A percentile compares a stretch with the other conserved stretches of the same genome.
These are phyloP conservation scores for Terrapene triunguis DNA, from an alignment of 2,113 vertebrate genomes.

Conservation along the genomic window DNA sequence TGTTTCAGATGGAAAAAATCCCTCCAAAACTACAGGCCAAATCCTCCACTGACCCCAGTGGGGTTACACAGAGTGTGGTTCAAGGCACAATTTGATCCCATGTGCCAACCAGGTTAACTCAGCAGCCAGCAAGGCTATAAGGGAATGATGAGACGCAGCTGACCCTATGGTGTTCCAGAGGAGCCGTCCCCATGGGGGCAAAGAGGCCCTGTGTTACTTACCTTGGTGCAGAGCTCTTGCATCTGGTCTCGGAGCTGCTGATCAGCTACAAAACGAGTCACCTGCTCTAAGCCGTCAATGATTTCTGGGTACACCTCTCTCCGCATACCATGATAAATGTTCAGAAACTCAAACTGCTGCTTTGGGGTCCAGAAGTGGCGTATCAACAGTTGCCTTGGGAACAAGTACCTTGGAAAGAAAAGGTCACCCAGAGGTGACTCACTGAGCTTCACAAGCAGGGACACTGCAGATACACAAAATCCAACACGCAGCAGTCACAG, in stretches of 20 bases:
- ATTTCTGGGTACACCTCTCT: constrained; percentile 72
- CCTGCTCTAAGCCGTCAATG: constrained; percentile 75
- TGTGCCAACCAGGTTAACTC: not conserved
- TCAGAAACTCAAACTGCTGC: constrained; percentile 88
- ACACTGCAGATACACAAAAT: not conserved
- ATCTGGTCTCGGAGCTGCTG: constrained; percentile 75
- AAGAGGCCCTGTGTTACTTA: not conserved
- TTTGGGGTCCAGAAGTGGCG: constrained; percentile 91
- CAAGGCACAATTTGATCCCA: not conserved
- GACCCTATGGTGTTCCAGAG: not conserved
- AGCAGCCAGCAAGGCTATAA: not conserved
- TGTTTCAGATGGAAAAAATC: not conserved
- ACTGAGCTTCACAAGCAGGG: not conserved
- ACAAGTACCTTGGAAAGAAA: constrained; percentile 87
- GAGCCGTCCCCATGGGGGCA: not conserved
- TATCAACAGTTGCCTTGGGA: constrained; percentile 92
- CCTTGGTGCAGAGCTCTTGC: constrained; percentile 84
- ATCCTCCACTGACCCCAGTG: not conserved
- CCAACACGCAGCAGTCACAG: not conserved
- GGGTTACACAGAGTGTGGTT: not conserved
- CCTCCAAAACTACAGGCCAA: not conserved
- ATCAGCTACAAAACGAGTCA: constrained; percentile 67
- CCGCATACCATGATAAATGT: constrained; percentile 81
- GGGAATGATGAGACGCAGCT: not conserved
- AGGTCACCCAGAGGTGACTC: not conserved